Conservation (phyloP, 1,140 invertebrate species). For the Drosophila mauritiana region DNA sequence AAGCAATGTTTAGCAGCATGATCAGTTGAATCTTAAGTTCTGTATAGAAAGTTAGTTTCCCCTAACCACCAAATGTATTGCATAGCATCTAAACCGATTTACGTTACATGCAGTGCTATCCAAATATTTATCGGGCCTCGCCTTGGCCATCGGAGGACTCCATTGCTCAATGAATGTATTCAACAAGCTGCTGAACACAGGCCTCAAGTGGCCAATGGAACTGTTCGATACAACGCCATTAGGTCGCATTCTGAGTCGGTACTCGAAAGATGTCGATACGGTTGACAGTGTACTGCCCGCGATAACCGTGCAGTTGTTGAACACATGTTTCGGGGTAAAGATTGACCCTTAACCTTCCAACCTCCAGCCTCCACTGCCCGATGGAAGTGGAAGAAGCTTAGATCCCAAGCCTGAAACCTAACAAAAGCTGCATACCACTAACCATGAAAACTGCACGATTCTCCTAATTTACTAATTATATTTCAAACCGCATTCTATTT, state of each 20-base stretch:
- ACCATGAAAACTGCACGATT: neutral
- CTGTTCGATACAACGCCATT: constrained; percentile 92
- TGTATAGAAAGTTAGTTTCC: constrained; percentile 13
- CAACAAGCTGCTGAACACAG: constrained; percentile 86
- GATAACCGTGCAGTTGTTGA: constrained; percentile 62
- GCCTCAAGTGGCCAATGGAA: constrained; percentile 89
- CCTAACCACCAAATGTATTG: neutral
- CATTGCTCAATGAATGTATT: constrained; percentile 86
- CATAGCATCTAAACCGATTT: constrained; percentile 26
- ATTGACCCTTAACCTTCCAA: constrained; percentile 18
- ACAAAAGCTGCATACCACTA: constrained; percentile 12
- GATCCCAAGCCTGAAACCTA: neutral
- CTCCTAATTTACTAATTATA: neutral
- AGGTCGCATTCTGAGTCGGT: constrained; percentile 91
- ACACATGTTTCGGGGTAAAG: constrained; percentile 78
- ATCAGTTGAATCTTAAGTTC: constrained; percentile 17
- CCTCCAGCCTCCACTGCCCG: neutral
- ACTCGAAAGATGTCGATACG: constrained; percentile 90
- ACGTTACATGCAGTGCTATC: constrained; percentile 78
- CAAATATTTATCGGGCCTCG: constrained; percentile 78
- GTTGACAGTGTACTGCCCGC: constrained; percentile 87
- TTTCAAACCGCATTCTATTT: neutral
- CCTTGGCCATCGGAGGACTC: constrained; percentile 84
- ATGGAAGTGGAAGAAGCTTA: constrained; percentile 10
- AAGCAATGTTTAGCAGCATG: constrained; percentile 19